Evolutionary conservation across 2,113 vertebrate species (phyloP).

Genomic region (Epinephelus fuscoguttatus): DNA sequence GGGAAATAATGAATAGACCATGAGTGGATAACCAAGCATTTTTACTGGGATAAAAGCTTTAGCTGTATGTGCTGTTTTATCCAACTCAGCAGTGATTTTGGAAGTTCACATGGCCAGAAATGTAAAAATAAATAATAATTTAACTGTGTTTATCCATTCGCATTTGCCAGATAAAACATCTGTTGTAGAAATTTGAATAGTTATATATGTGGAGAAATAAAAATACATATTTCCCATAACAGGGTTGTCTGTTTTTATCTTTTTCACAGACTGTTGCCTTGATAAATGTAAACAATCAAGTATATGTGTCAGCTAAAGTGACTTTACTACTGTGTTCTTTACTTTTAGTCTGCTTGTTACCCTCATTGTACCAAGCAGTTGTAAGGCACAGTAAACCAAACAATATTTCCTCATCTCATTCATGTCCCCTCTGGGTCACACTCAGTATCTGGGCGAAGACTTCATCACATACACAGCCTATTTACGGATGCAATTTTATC

Average conservation of each 20-base stretch:
- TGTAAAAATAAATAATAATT: background rate
- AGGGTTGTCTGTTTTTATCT: background rate
- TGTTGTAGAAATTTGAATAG: background rate
- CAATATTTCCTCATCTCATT: slow-evolving; percentile 70
- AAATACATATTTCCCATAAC: slow-evolving; percentile 5
- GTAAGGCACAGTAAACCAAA: slow-evolving; percentile 35
- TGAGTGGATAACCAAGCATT: slow-evolving; percentile 43
- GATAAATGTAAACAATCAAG: slow-evolving; percentile 32
- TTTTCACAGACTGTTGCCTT: background rate
- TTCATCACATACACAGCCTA: slow-evolving; percentile 54
- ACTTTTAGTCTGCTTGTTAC: slow-evolving; percentile 50
- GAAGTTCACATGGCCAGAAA: background rate
- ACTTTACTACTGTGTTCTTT: slow-evolving; percentile 36
- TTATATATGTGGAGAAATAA: background rate
- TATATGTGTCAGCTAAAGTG: slow-evolving; percentile 25
- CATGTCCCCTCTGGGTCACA: slow-evolving; percentile 68
- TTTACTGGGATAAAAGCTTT: slow-evolving; percentile 23
- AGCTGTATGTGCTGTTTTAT: slow-evolving; percentile 6
- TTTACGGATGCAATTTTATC: slow-evolving; percentile 73
- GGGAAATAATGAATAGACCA: slow-evolving; percentile 73
- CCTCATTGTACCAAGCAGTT: slow-evolving; percentile 34
- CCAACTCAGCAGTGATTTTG: background rate
- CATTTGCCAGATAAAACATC: background rate
- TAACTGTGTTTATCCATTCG: background rate
- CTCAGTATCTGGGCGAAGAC: slow-evolving; percentile 53